Evolutionary conservation across 2,113 vertebrate species (phyloP), one percentile per base, ranked within the genome.

Genomic region (Turnix velox): DNA sequence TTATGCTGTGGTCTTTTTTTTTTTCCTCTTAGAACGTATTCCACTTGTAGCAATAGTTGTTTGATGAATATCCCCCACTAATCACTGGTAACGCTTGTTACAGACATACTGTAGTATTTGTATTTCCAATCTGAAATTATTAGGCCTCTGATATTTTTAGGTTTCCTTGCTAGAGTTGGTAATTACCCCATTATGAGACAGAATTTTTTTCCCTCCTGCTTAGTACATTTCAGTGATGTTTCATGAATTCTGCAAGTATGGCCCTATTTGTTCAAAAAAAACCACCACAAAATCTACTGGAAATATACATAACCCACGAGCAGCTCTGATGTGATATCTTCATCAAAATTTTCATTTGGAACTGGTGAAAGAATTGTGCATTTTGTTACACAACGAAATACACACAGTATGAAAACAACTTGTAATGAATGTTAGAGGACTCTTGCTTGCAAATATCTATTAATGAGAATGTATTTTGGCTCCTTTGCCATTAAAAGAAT

Each of bases 11-110:
- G 10, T 31, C 33, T 28, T 16, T 31, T n/a, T 48, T 7, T 45
- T 35, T 6, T 17, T 5, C 1, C 3, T 6, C 10, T 7, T 5
- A 69, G 24, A 25, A 10, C 5, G 20, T 48, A 10, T 28, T 20
- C 5, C 49, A 27, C 17, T 71, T 46, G 3, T 62, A 66, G 18
- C 37, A 49, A 17, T 58, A 14, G 6, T 12, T 77, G 5, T 22
- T 45, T 37, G 10, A 33, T 51, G 18, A 12, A 5, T 67, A 51
- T 19, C 2, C 2, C 9, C 5, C 12, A 13, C 61, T 16, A 80
- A 76, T 61, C 14, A 33, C 12, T 63, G 87, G 27, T 46, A 76
- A 65, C 14, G 31, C 12, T 63, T 90, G 27, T 46, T 62, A 49
- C 7, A 42, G 33, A 39, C 4, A 54, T 46, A 54, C 8, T 8